Evolutionary conservation across 2,797 vertebrate genomes (phyloP).

Genomic region (Ceyx erithaca): DNA sequence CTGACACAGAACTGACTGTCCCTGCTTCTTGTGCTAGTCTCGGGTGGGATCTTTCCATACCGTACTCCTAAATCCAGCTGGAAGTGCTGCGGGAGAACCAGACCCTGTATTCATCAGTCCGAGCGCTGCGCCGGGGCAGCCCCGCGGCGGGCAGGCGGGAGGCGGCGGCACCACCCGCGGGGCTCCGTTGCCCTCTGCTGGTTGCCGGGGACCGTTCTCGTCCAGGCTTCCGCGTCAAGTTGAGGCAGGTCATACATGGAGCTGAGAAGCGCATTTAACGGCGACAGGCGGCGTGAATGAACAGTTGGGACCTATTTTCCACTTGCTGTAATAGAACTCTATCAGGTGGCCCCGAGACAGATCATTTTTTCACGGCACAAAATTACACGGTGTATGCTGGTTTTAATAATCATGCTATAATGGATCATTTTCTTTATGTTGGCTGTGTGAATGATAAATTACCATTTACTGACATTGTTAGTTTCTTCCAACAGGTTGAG

Average conservation of each 20-base stretch:
- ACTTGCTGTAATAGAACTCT: rapidly evolving
- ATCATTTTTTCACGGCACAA: rapidly evolving
- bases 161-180: not conserved
- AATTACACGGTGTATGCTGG: rapidly evolving
- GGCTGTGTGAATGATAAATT: not conserved
- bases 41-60: not conserved
- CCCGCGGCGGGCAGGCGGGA: not conserved
- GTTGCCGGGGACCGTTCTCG: not conserved
- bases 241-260: rapidly evolving
- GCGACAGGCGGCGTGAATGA: no score
- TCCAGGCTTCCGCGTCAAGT: rapidly evolving
- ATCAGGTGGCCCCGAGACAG: not conserved
- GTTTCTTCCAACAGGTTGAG: not conserved
- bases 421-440: rapidly evolving
- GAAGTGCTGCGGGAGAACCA: not conserved
- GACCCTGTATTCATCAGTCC: not conserved
- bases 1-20: not conserved
- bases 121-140: not conserved
- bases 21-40: not conserved
- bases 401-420: rapidly evolving
- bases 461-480: rapidly evolving
- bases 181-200: conserved; percentile 51
- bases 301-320: rapidly evolving
- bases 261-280: rapidly evolving
- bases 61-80: no score